These are phyloP conservation scores for Cybosia mesomella DNA, from an alignment of 2,888 invertebrate genomes.

Conservation along the genomic window DNA sequence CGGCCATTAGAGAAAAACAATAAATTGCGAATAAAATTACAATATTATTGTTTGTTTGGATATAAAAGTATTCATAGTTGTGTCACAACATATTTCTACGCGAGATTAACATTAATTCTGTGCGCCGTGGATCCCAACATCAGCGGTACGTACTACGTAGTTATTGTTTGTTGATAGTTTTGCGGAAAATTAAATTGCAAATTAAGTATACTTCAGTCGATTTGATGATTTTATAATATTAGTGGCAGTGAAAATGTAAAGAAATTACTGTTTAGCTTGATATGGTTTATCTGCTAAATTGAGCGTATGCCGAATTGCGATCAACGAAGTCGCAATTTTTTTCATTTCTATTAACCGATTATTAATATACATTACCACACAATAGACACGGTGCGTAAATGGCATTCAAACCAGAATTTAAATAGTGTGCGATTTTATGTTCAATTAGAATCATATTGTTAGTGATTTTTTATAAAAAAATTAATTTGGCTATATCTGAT, in stretches of 20 bases:
- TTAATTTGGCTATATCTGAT: no score
- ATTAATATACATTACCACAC: no score
- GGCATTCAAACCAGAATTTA: neutral
- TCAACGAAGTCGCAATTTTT: neutral
- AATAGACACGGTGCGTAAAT: neutral
- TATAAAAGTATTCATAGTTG: constrained; percentile 7
- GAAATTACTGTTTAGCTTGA: neutral
- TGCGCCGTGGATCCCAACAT: constrained; percentile 78
- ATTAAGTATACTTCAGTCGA: constrained; percentile 15
- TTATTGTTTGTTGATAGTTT: constrained; percentile 45
- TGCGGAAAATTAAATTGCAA: constrained; percentile 14
- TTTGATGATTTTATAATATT: constrained; percentile 45
- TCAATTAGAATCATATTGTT: no score
- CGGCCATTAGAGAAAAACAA: constrained; percentile 45
- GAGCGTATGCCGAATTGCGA: neutral
- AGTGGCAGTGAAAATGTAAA: neutral
- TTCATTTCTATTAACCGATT: neutral
- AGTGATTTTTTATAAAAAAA: no score
- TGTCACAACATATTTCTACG: constrained; percentile 12
- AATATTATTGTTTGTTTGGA: constrained; percentile 30
- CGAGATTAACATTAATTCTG: constrained; percentile 11
- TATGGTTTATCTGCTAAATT: neutral
- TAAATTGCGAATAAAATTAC: constrained; percentile 38
- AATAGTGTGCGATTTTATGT: neutral
- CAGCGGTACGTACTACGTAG: constrained; percentile 62